phyloP scores from a whole-genome alignment of 1,140 invertebrate genomes.

The Onthophagus taurus region DNA sequence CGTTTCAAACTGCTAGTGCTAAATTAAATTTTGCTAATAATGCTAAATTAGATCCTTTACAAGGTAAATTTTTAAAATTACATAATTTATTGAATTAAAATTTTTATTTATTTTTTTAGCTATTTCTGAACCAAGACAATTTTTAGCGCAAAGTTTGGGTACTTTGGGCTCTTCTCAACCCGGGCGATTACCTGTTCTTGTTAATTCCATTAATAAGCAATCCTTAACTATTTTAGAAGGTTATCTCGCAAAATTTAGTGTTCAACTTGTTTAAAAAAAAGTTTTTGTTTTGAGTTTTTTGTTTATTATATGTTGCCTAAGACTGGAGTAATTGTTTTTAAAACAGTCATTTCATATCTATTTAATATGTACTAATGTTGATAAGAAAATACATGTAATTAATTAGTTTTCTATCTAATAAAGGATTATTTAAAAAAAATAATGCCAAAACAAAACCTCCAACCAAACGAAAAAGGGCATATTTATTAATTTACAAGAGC shows the following conservation, averaged over 20 bases:
- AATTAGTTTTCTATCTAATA: neutral
- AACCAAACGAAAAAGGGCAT: too few species aligned
- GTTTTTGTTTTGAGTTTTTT: slow-evolving; percentile 10
- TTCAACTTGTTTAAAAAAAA: slow-evolving; percentile 27
- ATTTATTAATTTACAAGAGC: too few species aligned
- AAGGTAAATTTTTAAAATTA: slow-evolving; percentile 25
- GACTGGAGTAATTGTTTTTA: neutral
- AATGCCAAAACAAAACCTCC: too few species aligned
- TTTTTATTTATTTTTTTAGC: slow-evolving; percentile 37
- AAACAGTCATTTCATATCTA: neutral
- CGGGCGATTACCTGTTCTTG: slow-evolving; percentile 46
- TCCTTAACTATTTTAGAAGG: slow-evolving; percentile 30
- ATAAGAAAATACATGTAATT: neutral
- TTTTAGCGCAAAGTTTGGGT: slow-evolving; percentile 60
- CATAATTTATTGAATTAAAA: slow-evolving; percentile 10
- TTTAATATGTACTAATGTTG: neutral
- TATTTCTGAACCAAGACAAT: slow-evolving; percentile 57
- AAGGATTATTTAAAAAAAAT: neutral
- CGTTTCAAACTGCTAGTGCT: slow-evolving; percentile 84
- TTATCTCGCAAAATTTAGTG: slow-evolving; percentile 33
- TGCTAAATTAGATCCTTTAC: slow-evolving; percentile 59
- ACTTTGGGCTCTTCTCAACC: slow-evolving; percentile 51
- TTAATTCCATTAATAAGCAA: slow-evolving; percentile 32
- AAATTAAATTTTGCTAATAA: slow-evolving; percentile 78
- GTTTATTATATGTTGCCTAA: neutral